Percentiles rank a stretch among this genome's conserved stretches.
These are phyloP conservation scores for Sterna hirundo DNA, from an alignment of 2,113 vertebrate genomes.

Conservation along the genomic window DNA sequence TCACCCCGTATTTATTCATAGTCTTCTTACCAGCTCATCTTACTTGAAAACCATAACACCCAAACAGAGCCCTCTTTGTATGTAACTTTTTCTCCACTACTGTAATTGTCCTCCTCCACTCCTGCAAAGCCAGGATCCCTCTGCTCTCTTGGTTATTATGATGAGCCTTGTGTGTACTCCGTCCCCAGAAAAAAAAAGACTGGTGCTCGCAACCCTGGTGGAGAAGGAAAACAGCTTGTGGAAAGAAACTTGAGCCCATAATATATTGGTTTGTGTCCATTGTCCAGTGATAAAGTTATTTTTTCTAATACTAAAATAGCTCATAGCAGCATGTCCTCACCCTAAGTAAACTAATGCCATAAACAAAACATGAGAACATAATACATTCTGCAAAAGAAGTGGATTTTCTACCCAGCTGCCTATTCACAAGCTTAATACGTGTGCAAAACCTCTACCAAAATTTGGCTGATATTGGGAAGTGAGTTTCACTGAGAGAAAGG, in stretches of 20 bases:
- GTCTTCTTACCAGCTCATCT: neutral
- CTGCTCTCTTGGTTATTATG: neutral
- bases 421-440: neutral
- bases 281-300: neutral
- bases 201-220: neutral
- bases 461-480: neutral
- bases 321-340: neutral
- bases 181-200: neutral
- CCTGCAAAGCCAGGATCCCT: neutral
- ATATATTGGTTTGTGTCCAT: neutral
- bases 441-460: neutral
- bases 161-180: neutral
- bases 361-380: neutral
- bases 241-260: neutral
- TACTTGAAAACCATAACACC: neutral
- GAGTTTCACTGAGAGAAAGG: neutral
- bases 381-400: neutral
- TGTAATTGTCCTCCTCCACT: neutral
- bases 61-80: neutral
- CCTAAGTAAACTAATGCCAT: neutral
- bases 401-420: neutral
- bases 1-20: neutral
- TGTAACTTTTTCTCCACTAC: neutral
- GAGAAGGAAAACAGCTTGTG: neutral
- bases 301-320: neutral